Conservation (phyloP, 1,140 invertebrate species). For the Papilio aristodemus region DNA sequence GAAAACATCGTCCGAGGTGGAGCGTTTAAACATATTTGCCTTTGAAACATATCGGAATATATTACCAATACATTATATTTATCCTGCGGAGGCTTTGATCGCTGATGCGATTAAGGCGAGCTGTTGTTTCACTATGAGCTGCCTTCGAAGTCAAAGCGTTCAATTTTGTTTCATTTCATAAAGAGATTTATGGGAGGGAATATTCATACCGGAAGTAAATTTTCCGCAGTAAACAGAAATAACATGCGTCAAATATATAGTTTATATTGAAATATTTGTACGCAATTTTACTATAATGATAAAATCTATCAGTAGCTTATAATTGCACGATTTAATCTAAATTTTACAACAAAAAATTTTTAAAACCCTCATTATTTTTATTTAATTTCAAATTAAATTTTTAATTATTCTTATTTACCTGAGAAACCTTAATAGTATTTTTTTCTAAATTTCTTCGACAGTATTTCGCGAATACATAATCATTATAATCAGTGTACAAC, state of each 20-base stretch:
- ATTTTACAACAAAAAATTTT: no score
- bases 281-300: no score
- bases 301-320: no score
- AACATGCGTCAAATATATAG: no score
- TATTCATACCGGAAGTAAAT: background rate
- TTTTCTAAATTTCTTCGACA: background rate
- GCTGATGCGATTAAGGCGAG: background rate
- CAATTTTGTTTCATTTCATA: background rate
- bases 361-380: no score
- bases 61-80: background rate
- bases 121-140: background rate
- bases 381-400: no score
- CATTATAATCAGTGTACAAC: background rate
- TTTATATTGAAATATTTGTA: no score
- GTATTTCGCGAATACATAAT: background rate
- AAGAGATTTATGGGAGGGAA: background rate
- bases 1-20: background rate
- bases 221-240: no score
- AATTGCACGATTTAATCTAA: no score
- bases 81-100: constrained; percentile 1
- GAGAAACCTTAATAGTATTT: no score
- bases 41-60: constrained; percentile 1
- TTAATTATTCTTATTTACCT: no score
- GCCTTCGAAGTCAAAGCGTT: background rate
- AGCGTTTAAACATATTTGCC: background rate